Percentiles rank a stretch among this genome's conserved stretches.
Conservation (phyloP, 2,113 vertebrate genomes). For the Pomatostomus ruficeps region DNA sequence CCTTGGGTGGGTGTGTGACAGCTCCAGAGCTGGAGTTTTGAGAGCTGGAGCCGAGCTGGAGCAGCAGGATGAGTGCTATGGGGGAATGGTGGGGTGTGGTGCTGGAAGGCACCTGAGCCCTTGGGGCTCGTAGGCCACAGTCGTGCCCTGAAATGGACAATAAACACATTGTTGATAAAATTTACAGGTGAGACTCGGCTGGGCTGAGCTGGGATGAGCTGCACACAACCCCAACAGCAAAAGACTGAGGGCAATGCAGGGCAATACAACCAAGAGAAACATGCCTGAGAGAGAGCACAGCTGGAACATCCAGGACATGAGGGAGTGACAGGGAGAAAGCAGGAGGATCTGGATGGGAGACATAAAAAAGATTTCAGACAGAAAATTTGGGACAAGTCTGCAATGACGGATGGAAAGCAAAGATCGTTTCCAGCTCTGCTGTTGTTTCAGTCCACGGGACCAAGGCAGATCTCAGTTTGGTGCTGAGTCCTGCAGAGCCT, state of each 20-base stretch:
- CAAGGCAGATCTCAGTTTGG: background rate
- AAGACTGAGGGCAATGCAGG: background rate
- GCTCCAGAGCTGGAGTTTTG: background rate
- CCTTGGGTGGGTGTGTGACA: background rate
- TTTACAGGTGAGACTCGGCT: background rate
- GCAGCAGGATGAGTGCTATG: accelerated
- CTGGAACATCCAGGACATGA: background rate
- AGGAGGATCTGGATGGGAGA: constrained; percentile 10
- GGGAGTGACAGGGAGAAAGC: background rate
- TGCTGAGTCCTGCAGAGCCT: background rate
- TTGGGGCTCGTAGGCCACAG: accelerated
- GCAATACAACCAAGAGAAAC: background rate
- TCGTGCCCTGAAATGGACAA: background rate
- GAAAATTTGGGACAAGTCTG: background rate
- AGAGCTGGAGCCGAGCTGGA: background rate
- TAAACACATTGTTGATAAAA: background rate
- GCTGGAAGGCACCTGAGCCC: background rate
- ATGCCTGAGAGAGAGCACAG: background rate
- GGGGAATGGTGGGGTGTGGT: accelerated
- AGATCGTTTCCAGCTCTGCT: accelerated
- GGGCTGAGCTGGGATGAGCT: background rate
- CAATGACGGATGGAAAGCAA: background rate
- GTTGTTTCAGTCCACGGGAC: background rate
- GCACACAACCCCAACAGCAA: background rate
- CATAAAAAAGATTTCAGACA: background rate